Evolutionary conservation across 2,797 vertebrate genomes (phyloP), one percentile per base, ranked within the genome.

Genomic region (Ataeniobius toweri): DNA sequence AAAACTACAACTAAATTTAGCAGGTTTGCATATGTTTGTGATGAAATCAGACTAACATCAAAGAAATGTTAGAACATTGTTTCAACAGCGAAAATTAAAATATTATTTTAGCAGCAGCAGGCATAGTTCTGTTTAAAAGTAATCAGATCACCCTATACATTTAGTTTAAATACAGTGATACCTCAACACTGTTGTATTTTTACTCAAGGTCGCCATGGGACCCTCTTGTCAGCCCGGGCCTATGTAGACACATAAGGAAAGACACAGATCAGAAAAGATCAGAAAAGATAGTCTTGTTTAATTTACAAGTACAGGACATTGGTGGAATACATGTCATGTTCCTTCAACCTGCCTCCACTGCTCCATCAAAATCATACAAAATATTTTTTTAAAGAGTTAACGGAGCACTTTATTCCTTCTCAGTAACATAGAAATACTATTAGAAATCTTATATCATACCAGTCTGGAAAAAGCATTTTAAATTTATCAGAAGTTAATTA

Each of bases 221-320:
- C 31, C 10, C 59, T 63, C 59, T 31, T 63, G 16, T 4, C 26
- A 14, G 26, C 36, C 36, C 4, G 36, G 36, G 36, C 8, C 63
- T 12, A 3, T 12, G 63, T 10, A 41, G 63, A 67, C 8, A 41
- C 31, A 58, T 22, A 76, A 41, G 10, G 74, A 7, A 56, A 82
- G 31, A 83, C 59, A 80, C 14, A 44, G 1, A 20, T 82, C 77
- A 88, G 68, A 89, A 83, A 89, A 44, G 1, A 20, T 82, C 77
- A 88, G 68, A 89, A 83, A 89, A 84, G 6, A 22, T 73, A 59
- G n/a, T 39, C 74, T 48, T 65, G 68, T 93, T 94, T 91, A 87
- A 89, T 93, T 87, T 87, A 88, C 71, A 89, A 56, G 67, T 85
- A 84, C 82, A 88, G 65, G 76, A 83, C 78, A 83, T 82, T 12